Conservation (phyloP, 2,888 invertebrate genomes). For the Agonopterix arenella region DNA sequence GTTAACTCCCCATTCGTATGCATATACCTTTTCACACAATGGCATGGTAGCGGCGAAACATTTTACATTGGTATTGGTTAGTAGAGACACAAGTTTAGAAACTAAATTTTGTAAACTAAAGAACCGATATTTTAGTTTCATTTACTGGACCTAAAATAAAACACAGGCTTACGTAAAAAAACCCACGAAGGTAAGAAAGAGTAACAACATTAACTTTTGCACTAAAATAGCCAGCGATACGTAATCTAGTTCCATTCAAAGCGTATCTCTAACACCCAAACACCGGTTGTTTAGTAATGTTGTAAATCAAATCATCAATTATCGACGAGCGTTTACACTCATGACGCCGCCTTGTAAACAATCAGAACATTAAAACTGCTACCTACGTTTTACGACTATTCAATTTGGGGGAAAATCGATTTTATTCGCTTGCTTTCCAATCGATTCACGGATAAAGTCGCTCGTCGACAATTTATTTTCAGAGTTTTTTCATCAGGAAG, state of each 20-base stretch:
- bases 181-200: too few relatives aligned
- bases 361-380: conserved; percentile 69
- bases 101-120: too few relatives aligned
- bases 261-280: conserved; percentile 61
- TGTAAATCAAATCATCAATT: conserved; percentile 77
- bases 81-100: too few relatives aligned
- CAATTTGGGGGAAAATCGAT: conserved; percentile 76
- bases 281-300: conserved; percentile 74
- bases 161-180: too few relatives aligned
- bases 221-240: conserved; percentile 15
- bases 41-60: too few relatives aligned
- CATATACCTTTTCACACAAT: conserved; percentile 1
- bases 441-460: conserved; percentile 63
- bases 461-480: conserved; percentile 40
- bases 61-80: too few relatives aligned
- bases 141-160: too few relatives aligned
- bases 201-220: too few relatives aligned
- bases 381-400: conserved; percentile 69
- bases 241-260: conserved; percentile 52
- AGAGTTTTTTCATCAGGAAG: conserved; percentile 58
- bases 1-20: neutral
- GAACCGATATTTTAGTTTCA: too few relatives aligned
- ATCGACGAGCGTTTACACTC: conserved; percentile 74
- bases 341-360: conserved; percentile 75
- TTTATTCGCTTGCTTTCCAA: conserved; percentile 72